Percentiles rank a stretch among this genome's conserved stretches.
These are phyloP conservation scores for Dinomys branickii DNA, from an alignment of 2,113 vertebrate species.

Conservation along the genomic window DNA sequence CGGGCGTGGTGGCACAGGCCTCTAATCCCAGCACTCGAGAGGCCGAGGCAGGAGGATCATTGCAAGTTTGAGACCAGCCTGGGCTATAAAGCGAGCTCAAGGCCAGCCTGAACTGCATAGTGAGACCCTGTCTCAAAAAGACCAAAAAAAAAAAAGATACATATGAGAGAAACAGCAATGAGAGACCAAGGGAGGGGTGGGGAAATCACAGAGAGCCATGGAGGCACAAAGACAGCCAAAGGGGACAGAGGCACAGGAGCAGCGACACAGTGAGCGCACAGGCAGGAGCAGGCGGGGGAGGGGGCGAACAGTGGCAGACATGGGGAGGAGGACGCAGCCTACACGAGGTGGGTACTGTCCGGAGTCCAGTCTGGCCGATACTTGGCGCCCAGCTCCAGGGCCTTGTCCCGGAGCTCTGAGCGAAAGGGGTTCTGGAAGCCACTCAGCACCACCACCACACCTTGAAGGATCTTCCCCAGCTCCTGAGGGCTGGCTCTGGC, in stretches of 20 bases:
- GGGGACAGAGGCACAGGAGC: neutral
- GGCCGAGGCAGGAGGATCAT: too few relatives aligned
- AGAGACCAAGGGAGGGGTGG: neutral
- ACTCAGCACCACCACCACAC: slow-evolving; percentile 93
- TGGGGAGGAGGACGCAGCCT: slow-evolving; percentile 49
- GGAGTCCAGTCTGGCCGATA: slow-evolving; percentile 93
- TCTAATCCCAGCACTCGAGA: too few relatives aligned
- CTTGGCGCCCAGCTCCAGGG: slow-evolving; percentile 92
- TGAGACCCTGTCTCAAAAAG: too few relatives aligned
- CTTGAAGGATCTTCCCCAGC: slow-evolving; percentile 87
- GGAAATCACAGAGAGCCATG: neutral
- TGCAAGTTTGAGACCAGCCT: too few relatives aligned
- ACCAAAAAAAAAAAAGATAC: too few relatives aligned
- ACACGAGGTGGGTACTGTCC: slow-evolving; percentile 94
- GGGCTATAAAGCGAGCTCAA: too few relatives aligned
- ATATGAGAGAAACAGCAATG: neutral
- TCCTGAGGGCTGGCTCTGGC: slow-evolving; percentile 29
- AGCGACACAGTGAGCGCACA: neutral
- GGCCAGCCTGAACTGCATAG: too few relatives aligned
- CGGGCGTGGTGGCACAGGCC: too few relatives aligned
- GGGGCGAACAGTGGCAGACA: rapidly evolving
- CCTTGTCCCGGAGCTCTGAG: slow-evolving; percentile 93
- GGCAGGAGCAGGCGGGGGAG: neutral
- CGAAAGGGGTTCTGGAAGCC: slow-evolving; percentile 96
- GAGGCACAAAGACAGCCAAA: neutral